Conservation (phyloP, 2,797 vertebrate species). For the Hirundo rustica region DNA sequence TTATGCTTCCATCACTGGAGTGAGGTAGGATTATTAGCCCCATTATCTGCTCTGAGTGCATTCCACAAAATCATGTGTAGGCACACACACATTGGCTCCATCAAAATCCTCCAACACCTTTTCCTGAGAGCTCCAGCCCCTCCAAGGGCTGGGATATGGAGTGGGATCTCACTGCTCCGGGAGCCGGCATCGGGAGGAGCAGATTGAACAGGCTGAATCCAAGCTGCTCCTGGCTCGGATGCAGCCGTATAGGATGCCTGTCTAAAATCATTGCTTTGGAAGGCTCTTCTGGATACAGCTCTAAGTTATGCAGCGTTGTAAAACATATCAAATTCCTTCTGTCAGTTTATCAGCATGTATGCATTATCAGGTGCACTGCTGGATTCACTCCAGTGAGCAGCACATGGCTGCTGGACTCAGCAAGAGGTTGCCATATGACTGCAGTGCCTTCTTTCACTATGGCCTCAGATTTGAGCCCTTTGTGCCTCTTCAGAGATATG, state of each 20-base stretch:
- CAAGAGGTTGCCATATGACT: neutral
- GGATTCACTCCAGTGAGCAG: neutral
- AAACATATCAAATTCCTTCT: slow-evolving; percentile 10
- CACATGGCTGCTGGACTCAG: neutral
- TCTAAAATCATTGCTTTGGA: slow-evolving; percentile 47
- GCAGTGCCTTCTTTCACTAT: neutral
- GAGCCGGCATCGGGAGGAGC: neutral
- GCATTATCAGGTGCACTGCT: neutral
- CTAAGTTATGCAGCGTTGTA: neutral
- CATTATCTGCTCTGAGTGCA: accelerated
- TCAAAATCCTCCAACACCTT: accelerated
- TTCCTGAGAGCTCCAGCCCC: neutral
- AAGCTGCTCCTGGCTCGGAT: slow-evolving; percentile 61
- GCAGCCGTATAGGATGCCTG: neutral
- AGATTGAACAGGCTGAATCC: slow-evolving; percentile 58
- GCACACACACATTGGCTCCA: neutral
- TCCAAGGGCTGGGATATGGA: neutral
- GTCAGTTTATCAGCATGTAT: neutral
- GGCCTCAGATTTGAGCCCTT: neutral
- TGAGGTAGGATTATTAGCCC: neutral
- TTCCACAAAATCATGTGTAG: accelerated
- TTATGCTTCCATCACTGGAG: neutral
- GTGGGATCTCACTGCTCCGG: neutral
- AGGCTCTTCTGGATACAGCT: neutral
- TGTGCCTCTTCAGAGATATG: neutral